Base-by-base conservation (phyloP, 2,113 vertebrate genomes). In the Syngnathus scovelli region DNA sequence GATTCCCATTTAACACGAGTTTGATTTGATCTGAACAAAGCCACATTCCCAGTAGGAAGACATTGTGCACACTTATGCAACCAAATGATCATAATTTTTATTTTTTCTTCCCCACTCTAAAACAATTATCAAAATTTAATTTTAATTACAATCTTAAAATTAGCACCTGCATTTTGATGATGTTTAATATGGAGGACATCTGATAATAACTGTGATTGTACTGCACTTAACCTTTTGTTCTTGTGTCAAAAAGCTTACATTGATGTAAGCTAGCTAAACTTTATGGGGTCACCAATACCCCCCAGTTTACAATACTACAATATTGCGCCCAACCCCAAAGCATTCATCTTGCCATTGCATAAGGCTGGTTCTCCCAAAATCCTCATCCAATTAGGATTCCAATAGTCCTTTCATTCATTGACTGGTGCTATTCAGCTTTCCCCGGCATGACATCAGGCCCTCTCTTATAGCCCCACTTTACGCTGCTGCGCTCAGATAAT, bases 341-440 rank as follows among this genome's bases (percentile, higher is more conserved):
- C 82, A 86, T 87, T 90, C 84, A 87, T 86, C 75, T 80, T 54
- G 66, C 71, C 66, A 87, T 89, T 90, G 87, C 87, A 83, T 86
- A 87, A 85, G 81, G 83, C 74, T 58, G 19, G 78, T 83, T 82
- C 80, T 86, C 83, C 83, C 78, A 84, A 88, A 88, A 87, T 85
- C 83, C 86, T 89, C 88, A 87, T 89, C 85, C 87, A 90, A 90
- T 91, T 92, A 90, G 84, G 72, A 85, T 87, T 84, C 87, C 81
- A 86, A 88, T 91, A 89, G 84, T 80, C 82, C 76, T 89, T 90
- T 89, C 82, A 86, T 79, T 79, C 72, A 71, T 78, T 78, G 83
- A 80, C 79, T 76, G 78, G 72, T 83, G 80, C 83, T 83, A 89
- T 90, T 91, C 89, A 87, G 67, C 68, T 74, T 83, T 73, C 78